phyloP scores from a whole-genome alignment of 2,113 vertebrate species.

The Aldabrachelys gigantea region DNA sequence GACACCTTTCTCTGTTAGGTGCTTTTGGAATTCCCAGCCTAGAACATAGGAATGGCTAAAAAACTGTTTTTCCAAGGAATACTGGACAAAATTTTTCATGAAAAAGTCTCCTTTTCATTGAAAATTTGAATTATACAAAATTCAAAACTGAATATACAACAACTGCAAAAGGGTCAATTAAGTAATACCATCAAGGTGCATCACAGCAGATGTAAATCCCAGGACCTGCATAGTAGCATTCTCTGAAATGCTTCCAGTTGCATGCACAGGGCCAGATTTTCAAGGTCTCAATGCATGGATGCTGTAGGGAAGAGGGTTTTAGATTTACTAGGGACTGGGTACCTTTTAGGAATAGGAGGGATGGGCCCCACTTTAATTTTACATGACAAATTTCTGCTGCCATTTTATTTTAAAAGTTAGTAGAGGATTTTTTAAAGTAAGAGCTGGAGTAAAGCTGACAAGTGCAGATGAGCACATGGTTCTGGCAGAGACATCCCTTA shows the following conservation, averaged over 20 bases:
- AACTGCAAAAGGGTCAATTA: background rate
- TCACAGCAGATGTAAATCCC: background rate
- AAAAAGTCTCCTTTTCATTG: background rate
- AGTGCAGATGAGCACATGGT: background rate
- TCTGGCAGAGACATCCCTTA: background rate
- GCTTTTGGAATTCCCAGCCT: background rate
- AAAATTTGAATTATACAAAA: background rate
- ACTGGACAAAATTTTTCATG: fast-evolving
- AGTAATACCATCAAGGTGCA: background rate
- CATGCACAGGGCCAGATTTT: background rate
- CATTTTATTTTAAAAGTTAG: background rate
- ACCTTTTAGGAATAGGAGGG: background rate
- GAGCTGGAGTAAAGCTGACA: background rate
- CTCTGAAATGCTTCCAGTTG: background rate
- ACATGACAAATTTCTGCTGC: too few relatives aligned
- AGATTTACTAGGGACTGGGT: background rate
- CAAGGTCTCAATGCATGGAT: background rate
- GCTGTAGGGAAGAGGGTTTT: background rate
- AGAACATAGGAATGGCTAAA: background rate
- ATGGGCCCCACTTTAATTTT: background rate
- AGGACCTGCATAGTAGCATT: background rate
- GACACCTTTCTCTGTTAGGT: background rate
- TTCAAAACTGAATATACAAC: background rate
- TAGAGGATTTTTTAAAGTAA: background rate
- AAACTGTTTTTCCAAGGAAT: background rate